Evolutionary conservation across 1,140 invertebrate genomes (phyloP).

Genomic region (Drosophila melanica): DNA sequence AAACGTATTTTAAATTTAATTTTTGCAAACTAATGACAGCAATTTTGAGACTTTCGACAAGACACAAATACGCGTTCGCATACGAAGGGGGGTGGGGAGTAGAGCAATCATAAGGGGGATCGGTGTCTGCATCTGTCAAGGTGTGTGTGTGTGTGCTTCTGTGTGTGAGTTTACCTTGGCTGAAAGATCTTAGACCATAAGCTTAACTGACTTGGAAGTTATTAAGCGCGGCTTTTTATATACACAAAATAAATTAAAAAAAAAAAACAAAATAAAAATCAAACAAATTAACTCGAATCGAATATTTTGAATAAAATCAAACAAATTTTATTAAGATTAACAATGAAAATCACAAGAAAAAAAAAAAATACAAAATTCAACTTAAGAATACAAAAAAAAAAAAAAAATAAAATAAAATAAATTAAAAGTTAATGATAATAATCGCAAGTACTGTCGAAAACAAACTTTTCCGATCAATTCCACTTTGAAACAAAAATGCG

Average conservation of each 20-base stretch:
- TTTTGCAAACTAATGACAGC: constrained; percentile 64
- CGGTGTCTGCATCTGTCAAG: neutral
- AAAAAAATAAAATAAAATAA: constrained; percentile 35
- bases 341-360: neutral
- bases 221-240: constrained; percentile 65
- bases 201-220: constrained; percentile 69
- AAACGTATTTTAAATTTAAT: constrained; percentile 82
- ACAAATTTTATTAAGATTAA: constrained; percentile 20
- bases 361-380: constrained; percentile 19
- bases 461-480: constrained; percentile 28
- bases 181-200: constrained; percentile 48
- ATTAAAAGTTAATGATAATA: constrained; percentile 29
- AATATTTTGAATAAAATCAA: neutral
- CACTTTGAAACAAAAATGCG: constrained; percentile 15
- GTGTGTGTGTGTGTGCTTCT: constrained; percentile 5
- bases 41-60: constrained; percentile 42
- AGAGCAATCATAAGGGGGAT: neutral
- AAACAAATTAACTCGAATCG: constrained; percentile 3
- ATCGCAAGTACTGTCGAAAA: constrained; percentile 43
- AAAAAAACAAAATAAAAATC: constrained; percentile 10
- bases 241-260: constrained; percentile 20
- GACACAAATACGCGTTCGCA: constrained; percentile 35
- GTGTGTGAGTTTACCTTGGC: constrained; percentile 35
- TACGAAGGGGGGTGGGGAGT: neutral
- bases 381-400: constrained; percentile 28